Evolutionary conservation across 2,888 invertebrate species (phyloP).

Genomic region (Drosophila mimica): DNA sequence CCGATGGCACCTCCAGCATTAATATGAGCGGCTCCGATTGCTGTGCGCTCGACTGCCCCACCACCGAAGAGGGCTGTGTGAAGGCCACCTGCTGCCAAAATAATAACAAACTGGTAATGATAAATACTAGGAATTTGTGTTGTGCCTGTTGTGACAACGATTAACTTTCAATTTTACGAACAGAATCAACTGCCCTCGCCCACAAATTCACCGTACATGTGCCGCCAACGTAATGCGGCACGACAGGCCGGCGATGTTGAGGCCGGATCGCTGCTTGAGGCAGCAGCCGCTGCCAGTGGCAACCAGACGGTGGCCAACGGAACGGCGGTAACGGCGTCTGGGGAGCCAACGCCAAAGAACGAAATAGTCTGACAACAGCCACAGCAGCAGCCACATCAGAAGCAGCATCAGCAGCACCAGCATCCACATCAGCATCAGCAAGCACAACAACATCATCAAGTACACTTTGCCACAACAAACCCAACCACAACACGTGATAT

Average conservation of each 20-base stretch:
- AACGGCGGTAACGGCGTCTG: constrained; percentile 45
- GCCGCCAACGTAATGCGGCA: constrained; percentile 91
- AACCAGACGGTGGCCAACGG: constrained; percentile 65
- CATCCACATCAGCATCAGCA: constrained; percentile 29
- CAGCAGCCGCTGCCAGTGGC: constrained; percentile 70
- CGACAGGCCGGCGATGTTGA: constrained; percentile 85
- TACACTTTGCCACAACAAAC: constrained; percentile 42
- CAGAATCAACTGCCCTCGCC: constrained; percentile 89
- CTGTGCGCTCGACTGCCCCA: constrained; percentile 95
- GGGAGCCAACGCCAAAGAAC: constrained; percentile 68
- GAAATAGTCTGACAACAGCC: constrained; percentile 84
- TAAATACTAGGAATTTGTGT: neutral
- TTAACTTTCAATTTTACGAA: constrained; percentile 8
- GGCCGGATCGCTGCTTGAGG: constrained; percentile 84
- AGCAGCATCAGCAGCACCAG: constrained; percentile 26
- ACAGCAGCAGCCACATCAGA: constrained; percentile 53
- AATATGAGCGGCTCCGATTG: constrained; percentile 87
- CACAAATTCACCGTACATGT: constrained; percentile 91
- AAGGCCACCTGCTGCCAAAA: constrained; percentile 93
- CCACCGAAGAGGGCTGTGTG: constrained; percentile 92
- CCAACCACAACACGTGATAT: constrained; percentile 69
- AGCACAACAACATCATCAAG: constrained; percentile 46
- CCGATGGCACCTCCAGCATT: constrained; percentile 85
- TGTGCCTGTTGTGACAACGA: accelerated
- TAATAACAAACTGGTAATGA: constrained; percentile 83